Base-by-base conservation (phyloP, 2,113 vertebrate genomes). In the Taxidea taxus region DNA sequence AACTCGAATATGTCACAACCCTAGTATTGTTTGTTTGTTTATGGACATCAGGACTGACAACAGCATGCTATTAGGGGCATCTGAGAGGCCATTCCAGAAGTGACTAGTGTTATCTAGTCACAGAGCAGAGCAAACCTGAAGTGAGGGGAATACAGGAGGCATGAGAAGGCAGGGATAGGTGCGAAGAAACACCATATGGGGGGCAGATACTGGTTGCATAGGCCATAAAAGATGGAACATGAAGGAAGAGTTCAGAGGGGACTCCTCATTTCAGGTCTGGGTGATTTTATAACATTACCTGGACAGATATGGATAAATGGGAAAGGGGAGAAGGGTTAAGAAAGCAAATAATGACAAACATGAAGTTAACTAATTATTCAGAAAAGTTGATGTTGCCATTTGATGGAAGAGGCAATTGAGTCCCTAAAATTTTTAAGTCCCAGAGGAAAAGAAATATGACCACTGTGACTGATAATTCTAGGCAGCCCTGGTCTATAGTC, bases 91-190 rank as follows among this genome's bases (percentile, higher is more conserved):
- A 3, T 31, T 89, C 58, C 15, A 44, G 81, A 72, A 82, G 64
- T 29, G 27, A 70, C 29, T n/a, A 1, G 1, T 2, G 23, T 18
- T 25, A 13, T 2, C 1, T 6, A 4, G 18, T 4, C 3, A 1
- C 34, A 14, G 23, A 39, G 51, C 2, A 13, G 27, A 23, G 0
- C 25, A 66, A 54, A 29, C 9, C 34, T 56, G 34, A 77, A 62
- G 27, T 25, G 18, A 31, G 5, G 6, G 12, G 72, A 82, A 20
- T 20, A n/a, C 2, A 3, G 11, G 2, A 23, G 34, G 7, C 14
- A 5, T 2, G 11, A 78, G 21, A 49, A 58, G 37, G 23, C 16
- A 74, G 27, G 10, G 1, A 2, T 6, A 9, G 21, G 39, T 23
- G n/a, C 49, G 20, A 54, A 42, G 31, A 10, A 20, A 29, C 37